Conservation (phyloP, 2,797 vertebrate genomes). For the Microctenopoma lineatum region DNA sequence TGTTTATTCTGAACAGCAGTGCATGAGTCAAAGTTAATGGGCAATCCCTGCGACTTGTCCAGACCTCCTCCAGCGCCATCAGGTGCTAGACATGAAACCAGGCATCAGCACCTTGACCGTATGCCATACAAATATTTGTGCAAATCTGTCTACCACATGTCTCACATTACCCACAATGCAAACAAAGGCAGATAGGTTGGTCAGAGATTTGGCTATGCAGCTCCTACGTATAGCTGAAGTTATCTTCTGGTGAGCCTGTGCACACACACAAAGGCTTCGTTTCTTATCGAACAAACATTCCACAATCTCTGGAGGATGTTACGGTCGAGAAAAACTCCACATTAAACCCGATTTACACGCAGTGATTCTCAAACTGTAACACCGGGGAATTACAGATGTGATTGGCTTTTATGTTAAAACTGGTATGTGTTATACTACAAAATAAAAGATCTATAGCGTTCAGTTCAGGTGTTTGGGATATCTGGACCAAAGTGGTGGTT, state of each 20-base stretch:
- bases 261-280: no score
- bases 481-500: neutral
- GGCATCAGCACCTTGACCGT: neutral
- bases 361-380: no score
- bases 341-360: no score
- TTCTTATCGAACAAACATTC: no score
- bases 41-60: neutral
- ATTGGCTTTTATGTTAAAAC: no score
- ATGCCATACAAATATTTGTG: neutral
- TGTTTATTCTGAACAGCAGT: neutral
- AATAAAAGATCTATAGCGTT: no score
- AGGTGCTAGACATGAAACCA: neutral
- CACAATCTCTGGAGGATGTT: no score
- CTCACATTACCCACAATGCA: neutral
- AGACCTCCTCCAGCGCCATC: neutral
- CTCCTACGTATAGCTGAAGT: no score
- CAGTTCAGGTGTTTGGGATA: neutral
- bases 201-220: no score
- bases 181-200: neutral
- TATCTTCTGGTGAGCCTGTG: neutral
- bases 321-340: no score
- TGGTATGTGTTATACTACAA: no score
- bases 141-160: neutral
- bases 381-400: no score
- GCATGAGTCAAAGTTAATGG: neutral